A percentile compares a stretch with the other conserved stretches of the same genome.
Evolutionary conservation across 2,888 invertebrate species (phyloP).

Genomic region (Pachliopta kotzebuea): DNA sequence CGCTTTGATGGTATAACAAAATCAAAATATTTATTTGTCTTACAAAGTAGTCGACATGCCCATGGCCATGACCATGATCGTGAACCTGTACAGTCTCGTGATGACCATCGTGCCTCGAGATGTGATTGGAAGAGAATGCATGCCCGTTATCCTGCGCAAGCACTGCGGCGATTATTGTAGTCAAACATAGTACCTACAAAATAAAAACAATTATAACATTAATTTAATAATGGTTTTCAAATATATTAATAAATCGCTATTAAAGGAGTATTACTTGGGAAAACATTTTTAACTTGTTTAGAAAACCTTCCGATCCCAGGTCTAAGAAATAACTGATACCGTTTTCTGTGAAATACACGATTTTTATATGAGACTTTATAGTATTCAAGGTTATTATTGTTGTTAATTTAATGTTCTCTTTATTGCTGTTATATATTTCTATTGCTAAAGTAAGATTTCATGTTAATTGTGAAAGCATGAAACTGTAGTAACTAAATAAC

Average conservation of each 20-base stretch:
- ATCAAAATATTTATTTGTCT: not conserved
- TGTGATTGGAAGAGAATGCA: slow-evolving; percentile 57
- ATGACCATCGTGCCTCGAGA: slow-evolving; percentile 56
- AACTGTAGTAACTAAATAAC: not conserved
- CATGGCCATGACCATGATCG: slow-evolving; percentile 48
- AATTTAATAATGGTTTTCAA: no score
- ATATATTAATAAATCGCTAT: not conserved
- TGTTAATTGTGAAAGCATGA: slow-evolving; percentile 1
- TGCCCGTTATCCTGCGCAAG: slow-evolving; percentile 41
- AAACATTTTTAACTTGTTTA: slow-evolving; percentile 9
- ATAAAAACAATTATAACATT: not conserved
- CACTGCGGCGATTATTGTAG: slow-evolving; percentile 42
- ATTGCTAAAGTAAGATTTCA: not conserved
- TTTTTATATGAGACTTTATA: slow-evolving; percentile 4
- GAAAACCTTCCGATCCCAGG: not conserved
- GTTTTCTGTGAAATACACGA: not conserved
- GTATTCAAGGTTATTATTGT: slow-evolving; percentile 9
- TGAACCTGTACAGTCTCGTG: slow-evolving; percentile 48
- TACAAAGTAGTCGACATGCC: slow-evolving; percentile 37
- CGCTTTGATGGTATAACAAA: no score
- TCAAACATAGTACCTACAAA: slow-evolving; percentile 41
- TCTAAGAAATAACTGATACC: slow-evolving; percentile 10
- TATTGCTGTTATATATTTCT: not conserved
- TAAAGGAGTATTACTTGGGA: slow-evolving; percentile 7
- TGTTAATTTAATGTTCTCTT: not conserved